Evolutionary conservation across 2,888 invertebrate species (phyloP), one percentile per base, ranked within the genome.

Genomic region (Frankliniella intonsa): DNA sequence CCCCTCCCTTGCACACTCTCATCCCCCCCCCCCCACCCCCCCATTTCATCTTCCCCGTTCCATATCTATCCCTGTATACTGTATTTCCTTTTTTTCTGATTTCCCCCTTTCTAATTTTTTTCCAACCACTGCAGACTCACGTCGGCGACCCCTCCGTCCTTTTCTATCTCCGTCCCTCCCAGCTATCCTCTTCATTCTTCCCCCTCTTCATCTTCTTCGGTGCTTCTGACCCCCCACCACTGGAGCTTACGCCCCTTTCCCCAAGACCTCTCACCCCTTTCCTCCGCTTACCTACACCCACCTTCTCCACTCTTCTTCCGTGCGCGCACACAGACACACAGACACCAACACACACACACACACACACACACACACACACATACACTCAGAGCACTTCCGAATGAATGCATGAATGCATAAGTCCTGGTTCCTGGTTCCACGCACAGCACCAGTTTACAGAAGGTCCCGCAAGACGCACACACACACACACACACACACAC

Each of bases 351-450:
- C 55, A 17, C 19, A 3, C 19, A 55, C 55, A n/a, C n/a, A n/a
- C 55, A 3, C 62, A 14, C 11, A 14, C 62, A 62, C 62, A 14
- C 62, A 62, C 62, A 62, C 62, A 62, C 0, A n/a, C 62, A n/a
- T 14, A 38, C 38, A 38, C 38, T 3, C 38, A 38, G 17, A 50
- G 65, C 82, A 80, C 81, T 79, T 80, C 82, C 82, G 62, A 62
- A 62, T 62, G 62, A 62, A 62, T 62, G 55, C 81, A 27, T 62
- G 51, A 65, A 65, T 27, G 65, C 81, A 65, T 65, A 49, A 76
- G 27, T 22, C 62, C 1, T 27, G 81, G 38, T 38, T 22, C 62
- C 1, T 27, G 81, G 38, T 38, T 38, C 38, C 38, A 38, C 38
- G 38, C 38, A 38, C 38, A 2, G 38, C 38, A 38, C 38, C 38